Base-by-base conservation (phyloP, 37 sponge, comb jelly and placozoan genomes). In the Sycon ciliatum region DNA sequence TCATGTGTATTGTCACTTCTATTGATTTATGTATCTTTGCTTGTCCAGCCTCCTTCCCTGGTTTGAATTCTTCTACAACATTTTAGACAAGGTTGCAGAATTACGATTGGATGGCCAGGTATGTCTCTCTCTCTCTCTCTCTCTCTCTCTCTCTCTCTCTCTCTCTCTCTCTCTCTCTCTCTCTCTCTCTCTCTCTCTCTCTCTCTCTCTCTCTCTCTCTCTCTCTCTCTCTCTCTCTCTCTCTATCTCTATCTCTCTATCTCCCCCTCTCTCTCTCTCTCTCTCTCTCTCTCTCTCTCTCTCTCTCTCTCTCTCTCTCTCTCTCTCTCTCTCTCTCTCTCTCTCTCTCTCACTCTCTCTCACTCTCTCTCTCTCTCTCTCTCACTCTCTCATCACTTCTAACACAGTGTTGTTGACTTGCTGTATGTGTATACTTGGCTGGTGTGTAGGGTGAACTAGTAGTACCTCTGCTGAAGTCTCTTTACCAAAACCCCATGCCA, bases 61-160 rank as follows among this genome's bases (percentile, higher is more conserved):
- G 88, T 78, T 60, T 67, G 82, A 87, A 26, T 78, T 83, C 37
- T 87, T 87, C 74, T 87, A 79, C 61, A 49, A 68, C 36, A 40
- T 73, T 9, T 34, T 87, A 75, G 81, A 87, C 32, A 80, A 83
- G 31, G 54, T 86, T 18, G 63, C 76, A 6, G 85, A 84, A 3
- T 53, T 79, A 3, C 13, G 36, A 13, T 36, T 69, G 13, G 66
- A 84, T 57, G 63, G 55, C 28, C 84, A 83, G 57, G 72, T 79
- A 39, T 32, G 63, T n/a, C n/a, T n/a, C n/a, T n/a, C n/a, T n/a
- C n/a, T n/a, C n/a, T n/a, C n/a, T n/a, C n/a, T n/a, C n/a, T n/a
- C n/a, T n/a, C n/a, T n/a, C n/a, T n/a, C n/a, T n/a, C n/a, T n/a
- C n/a, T n/a, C n/a, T n/a, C n/a, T n/a, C n/a, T n/a, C n/a, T n/a